Evolutionary conservation across 2,113 vertebrate species (phyloP).

Genomic region (Labeo rohita): DNA sequence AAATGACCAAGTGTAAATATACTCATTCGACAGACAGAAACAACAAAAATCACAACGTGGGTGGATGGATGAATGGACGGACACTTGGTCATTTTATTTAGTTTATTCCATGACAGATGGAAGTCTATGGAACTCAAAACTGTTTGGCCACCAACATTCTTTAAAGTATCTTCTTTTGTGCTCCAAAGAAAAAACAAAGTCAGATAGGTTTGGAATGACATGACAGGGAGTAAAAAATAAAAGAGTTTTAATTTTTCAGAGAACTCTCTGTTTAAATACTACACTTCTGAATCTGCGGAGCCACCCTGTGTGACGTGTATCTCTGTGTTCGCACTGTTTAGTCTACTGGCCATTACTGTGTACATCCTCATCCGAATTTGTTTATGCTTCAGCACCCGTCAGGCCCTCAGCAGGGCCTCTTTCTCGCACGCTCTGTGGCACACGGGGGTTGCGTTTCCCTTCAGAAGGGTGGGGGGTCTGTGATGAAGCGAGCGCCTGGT

Average conservation of each 20-base stretch:
- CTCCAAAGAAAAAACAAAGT: background rate
- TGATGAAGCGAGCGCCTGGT: background rate
- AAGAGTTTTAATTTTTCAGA: background rate
- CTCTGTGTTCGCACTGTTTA: conserved; percentile 19
- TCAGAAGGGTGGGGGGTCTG: conserved; percentile 1
- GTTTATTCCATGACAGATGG: background rate
- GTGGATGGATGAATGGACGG: background rate
- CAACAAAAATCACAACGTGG: background rate
- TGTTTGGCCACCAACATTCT: background rate
- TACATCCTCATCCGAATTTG: conserved; percentile 27
- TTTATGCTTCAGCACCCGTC: conserved; percentile 31
- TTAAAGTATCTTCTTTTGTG: background rate
- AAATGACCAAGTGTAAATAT: background rate
- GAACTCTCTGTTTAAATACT: background rate
- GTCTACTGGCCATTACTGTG: conserved; percentile 17
- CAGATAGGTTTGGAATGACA: background rate
- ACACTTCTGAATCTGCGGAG: background rate
- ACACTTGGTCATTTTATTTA: background rate
- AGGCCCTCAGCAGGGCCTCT: conserved; percentile 34
- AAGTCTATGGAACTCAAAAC: background rate
- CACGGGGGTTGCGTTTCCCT: conserved; percentile 8
- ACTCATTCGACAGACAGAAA: background rate
- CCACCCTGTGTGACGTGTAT: background rate
- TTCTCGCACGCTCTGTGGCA: conserved; percentile 12
- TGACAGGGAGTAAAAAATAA: background rate